Percentiles rank a stretch among this genome's conserved stretches.
These are phyloP conservation scores for Alethe castanea DNA, from an alignment of 2,113 vertebrate species.

Conservation along the genomic window DNA sequence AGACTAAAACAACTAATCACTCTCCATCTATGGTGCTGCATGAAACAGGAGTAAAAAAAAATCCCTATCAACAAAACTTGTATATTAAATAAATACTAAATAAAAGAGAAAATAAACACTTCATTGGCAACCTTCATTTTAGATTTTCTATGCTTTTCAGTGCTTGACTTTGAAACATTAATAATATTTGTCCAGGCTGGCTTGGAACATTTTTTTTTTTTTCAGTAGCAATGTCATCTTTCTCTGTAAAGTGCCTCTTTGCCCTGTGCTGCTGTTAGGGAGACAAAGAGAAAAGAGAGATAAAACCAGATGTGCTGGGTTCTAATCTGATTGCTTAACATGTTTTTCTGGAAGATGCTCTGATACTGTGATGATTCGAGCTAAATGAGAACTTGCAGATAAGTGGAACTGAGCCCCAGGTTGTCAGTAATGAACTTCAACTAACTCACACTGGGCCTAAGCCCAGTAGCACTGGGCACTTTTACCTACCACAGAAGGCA, in stretches of 20 bases:
- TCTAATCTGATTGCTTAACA: slow-evolving; percentile 20
- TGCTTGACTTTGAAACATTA: background rate
- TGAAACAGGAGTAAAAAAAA: background rate
- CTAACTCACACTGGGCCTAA: slow-evolving; percentile 40
- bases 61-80: background rate
- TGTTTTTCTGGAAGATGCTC: slow-evolving; percentile 17
- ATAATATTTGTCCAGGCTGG: background rate
- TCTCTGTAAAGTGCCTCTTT: background rate
- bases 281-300: background rate
- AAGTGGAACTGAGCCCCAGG: slow-evolving; percentile 46
- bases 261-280: background rate
- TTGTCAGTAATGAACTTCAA: slow-evolving; percentile 58
- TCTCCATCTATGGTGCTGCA: background rate
- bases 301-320: slow-evolving; percentile 28
- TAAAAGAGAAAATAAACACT: background rate
- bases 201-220: background rate
- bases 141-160: background rate
- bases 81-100: background rate
- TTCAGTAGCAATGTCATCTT: background rate
- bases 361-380: slow-evolving; percentile 7
- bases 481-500: slow-evolving; percentile 38
- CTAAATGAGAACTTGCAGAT: slow-evolving; percentile 54
- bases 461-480: slow-evolving; percentile 16
- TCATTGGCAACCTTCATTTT: background rate
- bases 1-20: background rate